A percentile compares a stretch with the other conserved stretches of the same genome.
Conservation (phyloP, 1,140 invertebrate species). For the Prorops nasuta region DNA sequence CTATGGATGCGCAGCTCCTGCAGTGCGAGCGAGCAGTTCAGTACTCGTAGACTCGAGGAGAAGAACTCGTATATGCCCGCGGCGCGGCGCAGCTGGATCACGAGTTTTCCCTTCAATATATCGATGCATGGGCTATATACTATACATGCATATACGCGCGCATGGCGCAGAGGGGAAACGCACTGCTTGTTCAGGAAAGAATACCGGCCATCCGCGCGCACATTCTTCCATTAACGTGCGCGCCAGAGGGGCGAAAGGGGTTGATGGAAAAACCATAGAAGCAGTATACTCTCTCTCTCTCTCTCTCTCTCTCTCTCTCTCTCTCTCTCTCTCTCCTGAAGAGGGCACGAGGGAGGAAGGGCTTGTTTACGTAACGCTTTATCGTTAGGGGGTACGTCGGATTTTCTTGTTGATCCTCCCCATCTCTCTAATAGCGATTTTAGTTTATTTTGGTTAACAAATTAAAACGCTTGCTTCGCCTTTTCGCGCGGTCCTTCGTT, state of each 20-base stretch:
- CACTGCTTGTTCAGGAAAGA: constrained; percentile 21
- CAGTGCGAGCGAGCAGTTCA: too few species aligned
- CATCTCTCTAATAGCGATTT: constrained; percentile 37
- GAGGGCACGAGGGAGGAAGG: constrained; percentile 7
- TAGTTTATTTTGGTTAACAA: constrained; percentile 41
- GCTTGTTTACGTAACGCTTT: constrained; percentile 40
- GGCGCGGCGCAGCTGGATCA: too few species aligned
- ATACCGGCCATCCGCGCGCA: constrained; percentile 11
- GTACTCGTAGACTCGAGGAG: too few species aligned
- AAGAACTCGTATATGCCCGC: too few species aligned
- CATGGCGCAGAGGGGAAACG: too few species aligned
- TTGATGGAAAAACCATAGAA: too few species aligned
- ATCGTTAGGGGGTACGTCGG: constrained; percentile 28
- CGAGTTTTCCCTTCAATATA: too few species aligned
- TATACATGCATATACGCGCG: too few species aligned
- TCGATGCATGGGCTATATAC: too few species aligned
- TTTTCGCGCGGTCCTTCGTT: constrained; percentile 14
- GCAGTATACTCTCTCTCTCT: too few species aligned
- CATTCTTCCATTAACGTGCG: constrained; percentile 32
- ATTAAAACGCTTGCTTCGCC: constrained; percentile 21
- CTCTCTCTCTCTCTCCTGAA: too few species aligned
- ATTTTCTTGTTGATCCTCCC: constrained; percentile 38
- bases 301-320: too few species aligned
- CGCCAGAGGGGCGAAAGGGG: constrained; percentile 8
- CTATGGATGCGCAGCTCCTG: neutral